Percentiles rank a stretch among this genome's conserved stretches.
Conservation (phyloP, 2,888 invertebrate genomes). For the Ganaspis brasiliensis region DNA sequence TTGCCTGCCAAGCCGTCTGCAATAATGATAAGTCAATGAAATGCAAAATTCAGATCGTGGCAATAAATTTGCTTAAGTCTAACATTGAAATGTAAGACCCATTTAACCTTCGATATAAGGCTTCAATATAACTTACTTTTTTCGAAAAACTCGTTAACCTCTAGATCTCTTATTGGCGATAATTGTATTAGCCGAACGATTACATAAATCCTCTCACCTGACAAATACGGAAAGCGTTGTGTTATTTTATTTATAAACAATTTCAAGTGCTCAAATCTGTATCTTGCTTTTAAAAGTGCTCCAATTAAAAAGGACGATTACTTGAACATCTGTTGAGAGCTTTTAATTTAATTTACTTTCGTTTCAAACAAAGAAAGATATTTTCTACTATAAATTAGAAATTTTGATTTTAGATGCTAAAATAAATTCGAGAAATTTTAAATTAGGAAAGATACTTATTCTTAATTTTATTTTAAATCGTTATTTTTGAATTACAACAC, state of each 20-base stretch:
- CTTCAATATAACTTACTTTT: conserved; percentile 39
- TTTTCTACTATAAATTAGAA: no score
- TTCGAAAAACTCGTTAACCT: conserved; percentile 41
- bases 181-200: conserved; percentile 20
- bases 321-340: not conserved
- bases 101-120: conserved; percentile 33
- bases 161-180: conserved; percentile 31
- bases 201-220: conserved; percentile 31
- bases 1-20: conserved; percentile 76
- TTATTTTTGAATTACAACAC: no score
- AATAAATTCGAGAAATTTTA: no score
- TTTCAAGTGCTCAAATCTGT: not conserved
- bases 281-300: not conserved
- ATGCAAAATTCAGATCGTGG: not conserved
- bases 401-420: no score
- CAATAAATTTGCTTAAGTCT: conserved; percentile 16
- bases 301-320: not conserved
- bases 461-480: no score
- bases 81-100: not conserved
- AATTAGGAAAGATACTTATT: no score
- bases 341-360: no score
- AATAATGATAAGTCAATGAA: conserved; percentile 30
- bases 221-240: conserved; percentile 5
- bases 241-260: conserved; percentile 23
- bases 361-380: no score